Conservation (phyloP, 2,888 invertebrate species). For the Helobdella robusta region DNA sequence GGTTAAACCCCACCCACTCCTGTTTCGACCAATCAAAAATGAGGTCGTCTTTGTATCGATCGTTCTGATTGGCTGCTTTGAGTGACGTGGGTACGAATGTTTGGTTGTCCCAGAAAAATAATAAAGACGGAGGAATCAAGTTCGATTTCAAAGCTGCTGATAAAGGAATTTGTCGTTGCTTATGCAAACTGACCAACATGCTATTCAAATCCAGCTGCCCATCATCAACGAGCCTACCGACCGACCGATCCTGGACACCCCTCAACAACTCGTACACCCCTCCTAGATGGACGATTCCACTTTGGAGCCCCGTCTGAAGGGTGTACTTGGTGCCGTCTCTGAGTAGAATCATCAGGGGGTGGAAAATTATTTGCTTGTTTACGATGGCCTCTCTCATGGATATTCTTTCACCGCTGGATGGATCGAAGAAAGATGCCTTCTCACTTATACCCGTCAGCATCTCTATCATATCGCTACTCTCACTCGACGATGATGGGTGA, state of each 20-base stretch:
- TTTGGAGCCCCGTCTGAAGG: constrained; percentile 6
- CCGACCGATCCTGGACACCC: constrained; percentile 40
- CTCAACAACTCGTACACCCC: constrained; percentile 39
- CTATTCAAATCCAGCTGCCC: neutral
- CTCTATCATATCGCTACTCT: neutral
- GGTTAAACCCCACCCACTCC: constrained; percentile 57
- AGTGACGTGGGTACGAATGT: constrained; percentile 7
- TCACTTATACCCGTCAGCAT: constrained; percentile 4
- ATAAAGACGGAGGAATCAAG: constrained; percentile 38
- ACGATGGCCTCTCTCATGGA: constrained; percentile 46
- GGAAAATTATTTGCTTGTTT: constrained; percentile 38
- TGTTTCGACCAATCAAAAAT: constrained; percentile 47
- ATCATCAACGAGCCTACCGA: neutral
- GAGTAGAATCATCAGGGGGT: constrained; percentile 41
- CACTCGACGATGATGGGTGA: no score
- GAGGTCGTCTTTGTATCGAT: constrained; percentile 44
- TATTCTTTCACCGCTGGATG: constrained; percentile 45
- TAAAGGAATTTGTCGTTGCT: neutral
- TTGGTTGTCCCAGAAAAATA: constrained; percentile 33
- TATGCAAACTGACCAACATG: neutral
- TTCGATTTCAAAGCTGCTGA: constrained; percentile 40
- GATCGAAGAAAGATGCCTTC: constrained; percentile 40
- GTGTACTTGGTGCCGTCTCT: neutral
- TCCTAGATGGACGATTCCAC: constrained; percentile 36
- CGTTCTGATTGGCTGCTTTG: constrained; percentile 37